These are phyloP conservation scores for Drosophila fungiperda DNA, from an alignment of 2,888 invertebrate species.

Conservation along the genomic window DNA sequence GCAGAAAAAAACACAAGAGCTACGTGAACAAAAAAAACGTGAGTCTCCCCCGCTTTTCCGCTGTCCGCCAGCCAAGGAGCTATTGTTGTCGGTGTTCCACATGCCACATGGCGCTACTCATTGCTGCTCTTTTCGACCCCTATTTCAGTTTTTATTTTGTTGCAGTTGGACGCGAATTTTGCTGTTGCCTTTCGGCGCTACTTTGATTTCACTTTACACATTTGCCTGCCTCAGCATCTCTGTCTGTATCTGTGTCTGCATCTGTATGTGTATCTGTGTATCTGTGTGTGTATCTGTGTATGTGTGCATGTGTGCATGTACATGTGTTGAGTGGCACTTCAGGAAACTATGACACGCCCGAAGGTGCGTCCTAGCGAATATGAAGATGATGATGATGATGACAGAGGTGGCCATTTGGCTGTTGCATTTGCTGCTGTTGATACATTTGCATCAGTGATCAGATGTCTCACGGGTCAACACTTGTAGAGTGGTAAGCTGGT, in stretches of 20 bases:
- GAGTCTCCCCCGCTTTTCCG: not conserved
- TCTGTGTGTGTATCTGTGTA: not conserved
- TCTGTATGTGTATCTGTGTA: too few species aligned
- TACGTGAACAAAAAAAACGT: slow-evolving; percentile 37
- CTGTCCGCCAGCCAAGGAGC: slow-evolving; percentile 22
- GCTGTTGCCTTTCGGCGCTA: slow-evolving; percentile 24
- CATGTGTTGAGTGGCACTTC: slow-evolving; percentile 56
- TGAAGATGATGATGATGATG: slow-evolving; percentile 14
- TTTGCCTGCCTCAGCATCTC: slow-evolving; percentile 7
- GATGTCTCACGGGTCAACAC: not conserved
- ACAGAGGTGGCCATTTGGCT: not conserved
- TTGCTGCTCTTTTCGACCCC: slow-evolving; percentile 30
- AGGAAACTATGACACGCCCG: slow-evolving; percentile 49
- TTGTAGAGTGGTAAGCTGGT: not conserved
- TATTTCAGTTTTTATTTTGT: slow-evolving; percentile 12
- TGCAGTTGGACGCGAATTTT: slow-evolving; percentile 43
- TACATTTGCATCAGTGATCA: slow-evolving; percentile 20
- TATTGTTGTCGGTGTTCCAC: slow-evolving; percentile 20
- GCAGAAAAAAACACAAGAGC: slow-evolving; percentile 28
- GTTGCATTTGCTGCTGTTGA: slow-evolving; percentile 13
- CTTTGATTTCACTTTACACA: slow-evolving; percentile 60
- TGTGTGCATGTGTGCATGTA: slow-evolving; percentile 15
- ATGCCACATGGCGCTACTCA: slow-evolving; percentile 39
- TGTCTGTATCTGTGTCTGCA: not conserved
- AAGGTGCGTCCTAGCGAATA: slow-evolving; percentile 42